Evolutionary conservation across 2,113 vertebrate genomes (phyloP).

Genomic region (Pimephales promelas): DNA sequence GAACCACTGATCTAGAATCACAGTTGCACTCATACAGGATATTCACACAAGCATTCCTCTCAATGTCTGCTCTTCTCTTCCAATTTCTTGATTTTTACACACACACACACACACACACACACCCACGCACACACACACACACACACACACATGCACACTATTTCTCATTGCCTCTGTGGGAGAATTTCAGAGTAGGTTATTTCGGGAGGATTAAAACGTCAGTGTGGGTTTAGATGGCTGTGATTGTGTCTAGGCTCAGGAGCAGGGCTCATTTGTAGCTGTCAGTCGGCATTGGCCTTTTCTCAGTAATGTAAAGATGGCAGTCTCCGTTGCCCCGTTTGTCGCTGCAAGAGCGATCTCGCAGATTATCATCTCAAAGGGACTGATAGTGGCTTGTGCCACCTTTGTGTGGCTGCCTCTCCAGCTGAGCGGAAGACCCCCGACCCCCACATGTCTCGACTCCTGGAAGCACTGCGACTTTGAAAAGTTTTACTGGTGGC

Average conservation of each 20-base stretch:
- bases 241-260: slow-evolving; percentile 51
- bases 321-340: slow-evolving; percentile 47
- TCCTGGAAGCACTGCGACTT: slow-evolving; percentile 42
- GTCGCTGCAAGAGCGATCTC: slow-evolving; percentile 57
- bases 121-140: not conserved
- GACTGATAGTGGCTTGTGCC: slow-evolving; percentile 56
- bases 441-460: slow-evolving; percentile 9
- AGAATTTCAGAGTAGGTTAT: slow-evolving; percentile 63
- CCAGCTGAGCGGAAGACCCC: slow-evolving; percentile 5
- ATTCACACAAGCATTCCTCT: not conserved
- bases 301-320: slow-evolving; percentile 61
- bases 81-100: slow-evolving; percentile 5
- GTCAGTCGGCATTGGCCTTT: slow-evolving; percentile 61
- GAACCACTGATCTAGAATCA: slow-evolving; percentile 39
- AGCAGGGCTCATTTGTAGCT: slow-evolving; percentile 67
- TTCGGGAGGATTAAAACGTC: slow-evolving; percentile 63
- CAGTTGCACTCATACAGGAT: slow-evolving; percentile 49
- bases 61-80: not conserved
- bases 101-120: too few relatives aligned
- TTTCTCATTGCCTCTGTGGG: slow-evolving; percentile 38
- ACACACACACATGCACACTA: not conserved
- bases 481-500: slow-evolving; percentile 44
- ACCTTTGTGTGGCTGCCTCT: slow-evolving; percentile 42
- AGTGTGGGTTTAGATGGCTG: slow-evolving; percentile 62
- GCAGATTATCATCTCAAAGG: slow-evolving; percentile 70